phyloP scores from a whole-genome alignment of 1,140 invertebrate genomes.

The Coptotermes formosanus region DNA sequence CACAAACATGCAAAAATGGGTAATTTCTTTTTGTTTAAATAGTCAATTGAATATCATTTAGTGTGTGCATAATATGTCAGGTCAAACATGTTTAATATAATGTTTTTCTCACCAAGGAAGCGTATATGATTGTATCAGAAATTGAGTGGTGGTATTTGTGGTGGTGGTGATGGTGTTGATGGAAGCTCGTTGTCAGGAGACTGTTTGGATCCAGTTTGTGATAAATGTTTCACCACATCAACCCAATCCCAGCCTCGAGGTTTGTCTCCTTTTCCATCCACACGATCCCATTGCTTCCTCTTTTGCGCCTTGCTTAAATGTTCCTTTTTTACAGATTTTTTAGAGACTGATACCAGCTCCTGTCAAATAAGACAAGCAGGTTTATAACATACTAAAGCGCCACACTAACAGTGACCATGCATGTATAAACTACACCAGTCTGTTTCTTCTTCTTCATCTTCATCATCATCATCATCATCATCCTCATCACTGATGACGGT shows the following conservation, averaged over 20 bases:
- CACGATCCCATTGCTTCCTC: conserved; percentile 77
- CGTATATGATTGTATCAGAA: background rate
- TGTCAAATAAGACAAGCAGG: background rate
- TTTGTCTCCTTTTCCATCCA: conserved; percentile 78
- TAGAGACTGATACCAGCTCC: conserved; percentile 37
- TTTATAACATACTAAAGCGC: background rate
- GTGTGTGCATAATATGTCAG: background rate
- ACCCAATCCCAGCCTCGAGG: conserved; percentile 92
- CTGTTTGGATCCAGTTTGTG: conserved; percentile 70
- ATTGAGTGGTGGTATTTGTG: conserved; percentile 30
- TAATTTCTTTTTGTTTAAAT: background rate
- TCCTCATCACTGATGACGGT: too few relatives aligned
- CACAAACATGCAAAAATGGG: background rate
- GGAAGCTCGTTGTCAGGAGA: conserved; percentile 43
- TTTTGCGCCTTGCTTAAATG: conserved; percentile 91
- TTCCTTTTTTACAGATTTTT: conserved; percentile 69
- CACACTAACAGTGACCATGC: too few relatives aligned
- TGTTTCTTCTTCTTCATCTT: too few relatives aligned
- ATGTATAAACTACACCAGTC: too few relatives aligned
- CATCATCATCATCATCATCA: too few relatives aligned
- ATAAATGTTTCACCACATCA: conserved; percentile 91
- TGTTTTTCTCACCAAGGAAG: background rate
- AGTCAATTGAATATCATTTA: background rate
- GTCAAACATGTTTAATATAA: background rate
- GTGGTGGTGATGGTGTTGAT: conserved; percentile 36